Evolutionary conservation across 2,888 invertebrate genomes (phyloP).

Genomic region (Drosophila anomalipes): DNA sequence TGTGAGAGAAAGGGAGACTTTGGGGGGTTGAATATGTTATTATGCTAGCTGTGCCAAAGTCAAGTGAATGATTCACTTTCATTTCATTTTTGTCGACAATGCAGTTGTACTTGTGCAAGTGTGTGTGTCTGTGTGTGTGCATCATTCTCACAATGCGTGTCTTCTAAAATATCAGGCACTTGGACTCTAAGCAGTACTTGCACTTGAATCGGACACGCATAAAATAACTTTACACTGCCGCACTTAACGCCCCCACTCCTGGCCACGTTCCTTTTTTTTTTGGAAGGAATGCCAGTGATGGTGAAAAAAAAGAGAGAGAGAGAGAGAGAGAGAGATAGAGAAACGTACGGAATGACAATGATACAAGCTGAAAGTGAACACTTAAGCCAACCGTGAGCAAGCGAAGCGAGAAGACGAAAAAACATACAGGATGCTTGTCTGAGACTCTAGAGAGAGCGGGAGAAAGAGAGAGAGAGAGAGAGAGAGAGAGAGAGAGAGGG

Average conservation of each 20-base stretch:
- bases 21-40: not conserved
- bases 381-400: not conserved
- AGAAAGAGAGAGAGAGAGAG: not conserved
- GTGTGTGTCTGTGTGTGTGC: not conserved
- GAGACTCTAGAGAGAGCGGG: not conserved
- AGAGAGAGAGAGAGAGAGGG: not conserved
- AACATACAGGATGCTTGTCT: not conserved
- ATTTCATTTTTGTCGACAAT: constrained; percentile 47
- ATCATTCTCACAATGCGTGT: constrained; percentile 13
- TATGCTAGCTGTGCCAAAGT: constrained; percentile 12
- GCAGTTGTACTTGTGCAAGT: constrained; percentile 14
- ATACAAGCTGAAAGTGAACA: not conserved
- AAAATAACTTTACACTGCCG: constrained; percentile 63
- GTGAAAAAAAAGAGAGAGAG: not conserved
- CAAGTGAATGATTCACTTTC: constrained; percentile 28
- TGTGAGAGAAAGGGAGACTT: too few species aligned
- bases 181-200: constrained; percentile 38
- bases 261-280: not conserved
- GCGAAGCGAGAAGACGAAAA: not conserved
- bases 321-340: not conserved
- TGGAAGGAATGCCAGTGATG: not conserved
- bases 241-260: constrained; percentile 43
- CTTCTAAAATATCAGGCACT: constrained; percentile 40
- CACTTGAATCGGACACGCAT: constrained; percentile 63
- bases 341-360: constrained; percentile 4